Percentiles rank a stretch among this genome's conserved stretches.
These are phyloP conservation scores for Thysanoteuthis rhombus DNA, from an alignment of 2,888 invertebrate genomes.

Conservation along the genomic window DNA sequence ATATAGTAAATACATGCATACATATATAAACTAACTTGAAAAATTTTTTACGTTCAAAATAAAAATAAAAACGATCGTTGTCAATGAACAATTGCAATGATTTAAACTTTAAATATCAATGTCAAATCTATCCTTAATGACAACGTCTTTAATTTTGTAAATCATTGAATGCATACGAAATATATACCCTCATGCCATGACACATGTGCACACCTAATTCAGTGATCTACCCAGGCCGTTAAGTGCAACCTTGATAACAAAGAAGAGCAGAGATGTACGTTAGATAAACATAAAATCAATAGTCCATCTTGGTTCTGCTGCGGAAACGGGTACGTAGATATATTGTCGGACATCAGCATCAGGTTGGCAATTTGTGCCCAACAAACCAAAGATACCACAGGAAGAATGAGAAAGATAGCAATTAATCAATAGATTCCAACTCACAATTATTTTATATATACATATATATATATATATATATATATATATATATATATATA, in stretches of 20 bases:
- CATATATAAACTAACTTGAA: too few relatives aligned
- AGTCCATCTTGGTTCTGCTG: not conserved
- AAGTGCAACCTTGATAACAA: not conserved
- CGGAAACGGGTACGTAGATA: not conserved
- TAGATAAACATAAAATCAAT: not conserved
- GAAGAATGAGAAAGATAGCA: not conserved
- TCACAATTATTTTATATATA: not conserved
- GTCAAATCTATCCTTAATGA: too few relatives aligned
- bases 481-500: too few relatives aligned
- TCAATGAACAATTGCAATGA: too few relatives aligned
- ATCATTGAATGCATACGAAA: not conserved
- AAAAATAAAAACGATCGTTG: too few relatives aligned
- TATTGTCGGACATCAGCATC: not conserved
- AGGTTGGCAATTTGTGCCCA: not conserved
- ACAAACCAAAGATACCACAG: not conserved
- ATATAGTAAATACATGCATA: too few relatives aligned
- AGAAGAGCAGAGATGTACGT: not conserved
- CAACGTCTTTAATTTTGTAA: too few relatives aligned
- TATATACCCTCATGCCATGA: not conserved
- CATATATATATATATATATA: not conserved
- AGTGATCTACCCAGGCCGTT: not conserved
- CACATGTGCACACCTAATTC: not conserved
- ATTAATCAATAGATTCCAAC: not conserved
- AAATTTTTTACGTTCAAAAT: too few relatives aligned
- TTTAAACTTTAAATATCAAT: too few relatives aligned